Evolutionary conservation across 2,888 invertebrate species (phyloP).

Genomic region (Amphimallon solstitiale): DNA sequence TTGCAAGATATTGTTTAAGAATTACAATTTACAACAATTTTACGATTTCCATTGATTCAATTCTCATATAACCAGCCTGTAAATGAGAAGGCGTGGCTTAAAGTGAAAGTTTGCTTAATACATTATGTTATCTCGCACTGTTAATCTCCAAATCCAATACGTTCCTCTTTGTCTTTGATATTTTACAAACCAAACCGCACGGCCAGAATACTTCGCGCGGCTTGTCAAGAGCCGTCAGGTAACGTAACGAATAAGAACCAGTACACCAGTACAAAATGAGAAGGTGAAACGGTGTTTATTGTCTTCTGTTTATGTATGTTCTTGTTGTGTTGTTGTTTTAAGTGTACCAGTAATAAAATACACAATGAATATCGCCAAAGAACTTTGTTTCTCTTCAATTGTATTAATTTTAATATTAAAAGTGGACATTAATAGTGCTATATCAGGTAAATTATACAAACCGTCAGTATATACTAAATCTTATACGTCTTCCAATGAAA

Average conservation of each 20-base stretch:
- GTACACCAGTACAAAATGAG: conserved; percentile 18
- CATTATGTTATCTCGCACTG: conserved; percentile 8
- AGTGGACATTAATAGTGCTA: conserved; percentile 12
- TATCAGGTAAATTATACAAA: conserved; percentile 20
- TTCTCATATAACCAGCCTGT: conserved; percentile 10
- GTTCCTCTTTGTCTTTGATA: conserved; percentile 7
- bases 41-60: too few relatives aligned
- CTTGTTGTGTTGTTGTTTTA: conserved; percentile 7
- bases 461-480: too few relatives aligned
- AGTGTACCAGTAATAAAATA: neutral
- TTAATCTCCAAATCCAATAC: neutral
- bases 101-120: conserved; percentile 18
- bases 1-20: too few relatives aligned
- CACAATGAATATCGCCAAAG: conserved; percentile 5
- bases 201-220: conserved; percentile 6
- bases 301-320: neutral
- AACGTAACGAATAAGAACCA: too few relatives aligned
- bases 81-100: neutral
- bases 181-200: conserved; percentile 1
- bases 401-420: conserved; percentile 2
- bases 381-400: conserved; percentile 14
- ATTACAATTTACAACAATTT: too few relatives aligned
- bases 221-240: neutral
- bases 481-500: too few relatives aligned
- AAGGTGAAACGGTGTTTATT: conserved; percentile 19